Base-by-base conservation (phyloP, 2,797 vertebrate species). In the Thunnus albacares region DNA sequence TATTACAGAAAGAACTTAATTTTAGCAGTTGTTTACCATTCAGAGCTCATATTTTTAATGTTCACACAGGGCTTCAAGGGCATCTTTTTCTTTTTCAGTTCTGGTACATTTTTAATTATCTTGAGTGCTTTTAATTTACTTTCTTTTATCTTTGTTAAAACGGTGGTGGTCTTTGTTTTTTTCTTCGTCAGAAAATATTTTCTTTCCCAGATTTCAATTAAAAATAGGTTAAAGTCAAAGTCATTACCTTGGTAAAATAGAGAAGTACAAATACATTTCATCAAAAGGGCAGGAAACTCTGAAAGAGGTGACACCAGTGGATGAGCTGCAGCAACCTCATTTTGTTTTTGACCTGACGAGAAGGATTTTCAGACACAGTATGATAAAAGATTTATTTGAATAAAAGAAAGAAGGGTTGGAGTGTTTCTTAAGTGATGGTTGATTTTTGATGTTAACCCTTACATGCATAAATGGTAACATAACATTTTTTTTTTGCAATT, bases 191-290 rank as follows among this genome's bases (percentile, higher is more conserved):
- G 35, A 74, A 75, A 75, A 47, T 0, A 5, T 57, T 85, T 86
- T 63, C 18, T 64, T 60, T 5, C 20, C 5, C 7, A 33, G 20
- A 69, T 66, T 57, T 76, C 35, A 62, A 82, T 75, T 43, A 38
- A 74, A 76, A 70, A 58, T 6, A 60, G 8, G 5, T 64, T 24
- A 70, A 38, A 55, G 22, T 53, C 63, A 81, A 77, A 85, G 51
- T 79, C 75, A 73, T 76, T 66, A 77, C 77, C 61, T 73, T 73
- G 41, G 20, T 56, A 55, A 41, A 71, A 81, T n/a, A 73, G 57
- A 75, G 38, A 62, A 56, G 56, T 65, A 47, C 45, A 84, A 69
- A 81, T 51, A 49, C 6, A 77, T 72, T 78, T 3, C 53, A 80
- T 70, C 52, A 53, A 47, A 62, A 35, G 52, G 53, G 70, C 35